Evolutionary conservation across 2,888 invertebrate genomes (phyloP).

Genomic region (Watsonalla binaria): DNA sequence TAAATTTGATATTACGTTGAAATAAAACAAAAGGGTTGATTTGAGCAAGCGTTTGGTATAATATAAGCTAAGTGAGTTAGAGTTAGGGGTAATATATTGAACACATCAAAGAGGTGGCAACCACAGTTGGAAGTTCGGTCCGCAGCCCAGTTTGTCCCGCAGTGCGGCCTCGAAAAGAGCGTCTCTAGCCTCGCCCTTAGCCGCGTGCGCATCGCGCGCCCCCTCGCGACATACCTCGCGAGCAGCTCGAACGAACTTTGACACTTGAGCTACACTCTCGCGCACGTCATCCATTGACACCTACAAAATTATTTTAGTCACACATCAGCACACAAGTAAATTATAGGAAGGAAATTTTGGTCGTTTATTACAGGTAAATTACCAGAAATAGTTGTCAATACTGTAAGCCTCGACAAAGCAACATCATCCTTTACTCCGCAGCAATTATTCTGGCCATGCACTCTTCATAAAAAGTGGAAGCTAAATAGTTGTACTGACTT

Average conservation of each 20-base stretch:
- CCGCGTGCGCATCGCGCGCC: slow-evolving; percentile 48
- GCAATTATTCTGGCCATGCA: not conserved
- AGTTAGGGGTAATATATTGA: slow-evolving; percentile 32
- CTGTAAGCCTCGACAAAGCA: no score
- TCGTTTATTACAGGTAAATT: no score
- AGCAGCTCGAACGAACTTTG: slow-evolving; percentile 59
- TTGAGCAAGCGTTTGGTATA: slow-evolving; percentile 24
- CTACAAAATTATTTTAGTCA: no score
- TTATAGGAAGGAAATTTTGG: no score
- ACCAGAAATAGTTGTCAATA: no score
- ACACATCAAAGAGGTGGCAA: slow-evolving; percentile 74
- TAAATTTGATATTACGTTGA: no score
- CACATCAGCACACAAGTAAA: no score
- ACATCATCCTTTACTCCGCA: no score
- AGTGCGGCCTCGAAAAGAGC: slow-evolving; percentile 64
- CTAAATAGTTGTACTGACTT: slow-evolving; percentile 30
- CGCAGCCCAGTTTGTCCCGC: slow-evolving; percentile 76
- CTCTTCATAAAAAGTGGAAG: not conserved
- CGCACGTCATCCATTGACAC: slow-evolving; percentile 60
- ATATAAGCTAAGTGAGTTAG: slow-evolving; percentile 21
- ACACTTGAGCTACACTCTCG: slow-evolving; percentile 68
- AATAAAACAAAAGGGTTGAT: not conserved
- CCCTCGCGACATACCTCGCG: slow-evolving; percentile 62
- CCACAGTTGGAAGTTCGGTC: slow-evolving; percentile 76
- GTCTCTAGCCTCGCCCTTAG: slow-evolving; percentile 67